These are phyloP conservation scores for Andricus quercusramuli DNA, from an alignment of 2,888 invertebrate genomes.

Conservation along the genomic window DNA sequence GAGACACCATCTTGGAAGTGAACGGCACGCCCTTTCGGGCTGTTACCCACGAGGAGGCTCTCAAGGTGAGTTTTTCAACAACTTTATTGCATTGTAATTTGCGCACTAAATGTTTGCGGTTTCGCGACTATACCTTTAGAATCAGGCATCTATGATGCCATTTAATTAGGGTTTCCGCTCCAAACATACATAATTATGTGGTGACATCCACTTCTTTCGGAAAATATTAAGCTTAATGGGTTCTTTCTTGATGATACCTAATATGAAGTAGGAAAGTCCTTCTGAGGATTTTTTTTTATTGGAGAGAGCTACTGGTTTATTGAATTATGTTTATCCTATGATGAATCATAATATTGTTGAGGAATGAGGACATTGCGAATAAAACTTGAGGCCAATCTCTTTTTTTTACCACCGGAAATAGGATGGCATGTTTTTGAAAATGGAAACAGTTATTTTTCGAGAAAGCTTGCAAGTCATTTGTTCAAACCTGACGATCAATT, in stretches of 20 bases:
- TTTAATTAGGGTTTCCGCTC: not conserved
- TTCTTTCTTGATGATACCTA: not conserved
- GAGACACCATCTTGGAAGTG: slow-evolving; percentile 96
- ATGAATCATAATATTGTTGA: too few relatives aligned
- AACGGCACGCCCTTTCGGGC: slow-evolving; percentile 96
- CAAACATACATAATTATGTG: not conserved
- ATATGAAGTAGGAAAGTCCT: not conserved
- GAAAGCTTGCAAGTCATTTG: too few relatives aligned
- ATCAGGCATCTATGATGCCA: not conserved
- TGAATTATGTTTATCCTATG: not conserved
- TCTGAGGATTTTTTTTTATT: not conserved
- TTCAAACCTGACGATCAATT: too few relatives aligned
- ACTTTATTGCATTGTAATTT: not conserved
- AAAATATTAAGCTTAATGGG: not conserved
- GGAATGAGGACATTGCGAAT: not conserved
- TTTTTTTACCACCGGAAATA: too few relatives aligned
- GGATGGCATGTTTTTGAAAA: too few relatives aligned
- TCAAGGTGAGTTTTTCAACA: slow-evolving; percentile 84
- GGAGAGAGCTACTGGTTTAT: not conserved
- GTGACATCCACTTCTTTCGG: not conserved
- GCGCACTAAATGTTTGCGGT: slow-evolving; percentile 29
- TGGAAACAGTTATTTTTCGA: too few relatives aligned
- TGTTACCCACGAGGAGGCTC: slow-evolving; percentile 95
- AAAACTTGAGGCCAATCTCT: not conserved
- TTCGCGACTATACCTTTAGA: slow-evolving; percentile 12